Evolutionary conservation across 92 coral and sea anemone species (phyloP), one percentile per base, ranked within the genome.

Genomic region (Anthopleura xanthogrammica): DNA sequence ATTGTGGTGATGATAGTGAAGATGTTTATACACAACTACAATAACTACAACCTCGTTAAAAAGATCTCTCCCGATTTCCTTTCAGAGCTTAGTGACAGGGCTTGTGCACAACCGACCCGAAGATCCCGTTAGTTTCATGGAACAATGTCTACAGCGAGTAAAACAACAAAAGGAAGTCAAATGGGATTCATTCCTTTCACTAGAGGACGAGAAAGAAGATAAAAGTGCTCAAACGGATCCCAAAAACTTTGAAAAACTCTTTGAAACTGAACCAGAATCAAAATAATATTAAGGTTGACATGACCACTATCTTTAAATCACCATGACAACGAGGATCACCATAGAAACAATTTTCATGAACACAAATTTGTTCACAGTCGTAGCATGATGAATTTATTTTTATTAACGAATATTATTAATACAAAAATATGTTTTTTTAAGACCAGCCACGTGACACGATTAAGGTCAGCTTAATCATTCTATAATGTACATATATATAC

Each of bases 31-130:
- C 0, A 5, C 8, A 50, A 0, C 36, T 29, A 29, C 36, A 29
- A 29, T 29, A 29, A 29, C 36, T 29, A 29, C 36, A 29, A 29
- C 36, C 36, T 29, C 36, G 36, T 29, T 29, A 29, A 29, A 29
- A 29, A 29, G 54, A 50, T 50, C 3, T 11, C 11, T 54, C 16
- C 11, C 58, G 14, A 4, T 54, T 54, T 11, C 16, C 17, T 54
- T 54, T 70, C 76, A 93, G 98, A 89, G 98, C 86, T 91, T 93
- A 19, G 70, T 93, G 72, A 93, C 98, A 0, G 98, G 95, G 17
- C 70, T 93, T 29, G 95, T 93, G 7, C 98, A 93, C 50, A 88
- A 89, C 75, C 87, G 93, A 12, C 98, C 98, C 1, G 95, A 93
- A 43, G 89, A 93, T 68, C 98, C 98, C 0, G 90, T 93, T 4